Percentiles rank a stretch among this genome's conserved stretches.
Evolutionary conservation across 2,888 invertebrate genomes (phyloP).

Genomic region (Eupithecia abbreviata): DNA sequence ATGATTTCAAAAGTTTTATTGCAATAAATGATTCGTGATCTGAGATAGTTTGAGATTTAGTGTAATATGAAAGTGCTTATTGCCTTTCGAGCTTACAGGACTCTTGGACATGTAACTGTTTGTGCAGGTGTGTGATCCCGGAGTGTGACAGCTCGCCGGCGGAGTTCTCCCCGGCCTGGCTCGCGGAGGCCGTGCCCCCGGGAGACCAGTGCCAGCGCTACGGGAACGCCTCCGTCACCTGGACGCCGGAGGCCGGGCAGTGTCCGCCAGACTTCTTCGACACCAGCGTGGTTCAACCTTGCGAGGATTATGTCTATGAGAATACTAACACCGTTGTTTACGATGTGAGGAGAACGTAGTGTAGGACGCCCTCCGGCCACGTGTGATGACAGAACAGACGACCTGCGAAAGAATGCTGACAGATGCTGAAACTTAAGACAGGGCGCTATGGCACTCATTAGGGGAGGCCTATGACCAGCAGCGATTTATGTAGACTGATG

Average conservation of each 20-base stretch:
- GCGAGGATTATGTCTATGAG: constrained; percentile 63
- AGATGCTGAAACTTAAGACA: too few species aligned
- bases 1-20: too few species aligned
- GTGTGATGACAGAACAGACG: too few species aligned
- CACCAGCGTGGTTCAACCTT: constrained; percentile 44
- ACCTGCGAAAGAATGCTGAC: too few species aligned
- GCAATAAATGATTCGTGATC: too few species aligned
- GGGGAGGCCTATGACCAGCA: too few species aligned
- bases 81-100: too few species aligned
- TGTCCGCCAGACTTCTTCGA: constrained; percentile 67
- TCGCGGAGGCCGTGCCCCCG: constrained; percentile 27
- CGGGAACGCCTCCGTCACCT: constrained; percentile 38
- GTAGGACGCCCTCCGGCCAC: too few species aligned
- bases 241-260: constrained; percentile 25
- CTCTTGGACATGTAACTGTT: not conserved
- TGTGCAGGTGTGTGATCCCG: constrained; percentile 21
- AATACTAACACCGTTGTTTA: constrained; percentile 67
- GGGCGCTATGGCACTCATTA: too few species aligned
- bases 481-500: too few species aligned
- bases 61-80: too few species aligned
- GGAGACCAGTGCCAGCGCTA: constrained; percentile 78
- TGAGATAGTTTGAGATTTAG: too few species aligned
- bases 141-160: constrained; percentile 48
- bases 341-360: constrained; percentile 54
- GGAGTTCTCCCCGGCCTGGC: constrained; percentile 19